Evolutionary conservation across 2,113 vertebrate species (phyloP), one percentile per base, ranked within the genome.

Genomic region (Cynoglossus semilaevis): DNA sequence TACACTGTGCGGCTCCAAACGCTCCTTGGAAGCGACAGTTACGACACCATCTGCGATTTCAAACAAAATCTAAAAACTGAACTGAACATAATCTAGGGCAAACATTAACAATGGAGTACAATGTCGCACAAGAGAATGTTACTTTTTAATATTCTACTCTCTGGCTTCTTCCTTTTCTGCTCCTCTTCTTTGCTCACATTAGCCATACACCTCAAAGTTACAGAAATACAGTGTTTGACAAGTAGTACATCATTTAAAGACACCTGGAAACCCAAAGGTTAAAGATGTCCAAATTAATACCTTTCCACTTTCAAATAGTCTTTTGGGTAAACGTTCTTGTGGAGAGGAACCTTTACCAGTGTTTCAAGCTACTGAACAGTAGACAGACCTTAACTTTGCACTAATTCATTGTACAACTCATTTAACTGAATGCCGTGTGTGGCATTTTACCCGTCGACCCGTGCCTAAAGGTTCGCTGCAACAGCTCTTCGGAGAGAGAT

Each of bases 351-450:
- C 22, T 29, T 29, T 29, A 29, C 22, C 22, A 29, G 22, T 29
- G 22, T 29, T 29, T 29, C 22, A 29, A 29, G 22, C 22, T 29
- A 29, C 3, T 29, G 22, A 29, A 29, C 22, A 29, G 22, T 29
- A 29, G 22, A 29, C 22, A 6, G 22, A 6, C 22, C 22, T 6
- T 29, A 29, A 29, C 22, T 29, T 29, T 29, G 22, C 22, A 29
- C 22, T 29, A 29, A 29, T 40, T 13, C 37, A 50, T 19, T 8
- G 17, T 5, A 13, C 4, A 10, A 42, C 47, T 35, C 34, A 63
- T 76, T 17, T 61, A 66, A 74, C 37, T 56, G 49, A 44, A 53
- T 55, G 19, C 15, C 1, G 4, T 44, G 38, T 42, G 51, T 9
- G 0, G 15, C 29, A 22, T n/a, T 59, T 45, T 35, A 51, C 69